Evolutionary conservation across 2,888 invertebrate species (phyloP), one percentile per base, ranked within the genome.

Genomic region (Leucoptera coffeella): DNA sequence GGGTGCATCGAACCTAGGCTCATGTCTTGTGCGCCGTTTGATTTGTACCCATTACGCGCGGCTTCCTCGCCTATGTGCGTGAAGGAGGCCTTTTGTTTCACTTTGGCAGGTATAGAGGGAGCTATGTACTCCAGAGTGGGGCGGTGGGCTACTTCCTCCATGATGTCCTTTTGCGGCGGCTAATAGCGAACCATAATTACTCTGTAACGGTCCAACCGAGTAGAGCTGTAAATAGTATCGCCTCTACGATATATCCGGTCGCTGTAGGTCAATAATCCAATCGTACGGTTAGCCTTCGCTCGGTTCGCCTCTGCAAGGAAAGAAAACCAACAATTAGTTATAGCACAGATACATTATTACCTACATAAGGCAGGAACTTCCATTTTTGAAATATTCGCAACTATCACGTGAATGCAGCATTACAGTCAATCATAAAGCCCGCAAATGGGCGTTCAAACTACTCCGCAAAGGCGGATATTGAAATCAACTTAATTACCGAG

Each of bases 31-130:
- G 27, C 28, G 19, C 36, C 43, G n/a, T n/a, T n/a, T n/a, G n/a
- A n/a, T 33, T 44, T 45, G 43, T 49, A 59, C 39, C 58, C 57
- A 47, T 61, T 64, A 31, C 39, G 34, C 17, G 37, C 28, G 30
- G 55, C 27, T 8, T 19, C 57, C 34, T 65, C 58, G 25, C 54
- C 59, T 35, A 69, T 69, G 44, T 65, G 61, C 26, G 67, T 69
- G 44, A 62, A 60, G 9, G 69, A 61, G 27, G 38, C 38, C 41
- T 53, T 55, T 40, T 56, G 64, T 37, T 69, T 69, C 30, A 55
- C 62, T 60, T 77, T 78, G 28, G 74, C 73, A 23, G 77, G 75
- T 35, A 77, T 52, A 37, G 77, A 58, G 38, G 62, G 72, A 35
- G 77, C 73, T 43, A 73, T 65, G 47, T 64, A 64, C 40, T 67